These are phyloP conservation scores for Andrena praecox DNA, from an alignment of 2,888 invertebrate species.

Conservation along the genomic window DNA sequence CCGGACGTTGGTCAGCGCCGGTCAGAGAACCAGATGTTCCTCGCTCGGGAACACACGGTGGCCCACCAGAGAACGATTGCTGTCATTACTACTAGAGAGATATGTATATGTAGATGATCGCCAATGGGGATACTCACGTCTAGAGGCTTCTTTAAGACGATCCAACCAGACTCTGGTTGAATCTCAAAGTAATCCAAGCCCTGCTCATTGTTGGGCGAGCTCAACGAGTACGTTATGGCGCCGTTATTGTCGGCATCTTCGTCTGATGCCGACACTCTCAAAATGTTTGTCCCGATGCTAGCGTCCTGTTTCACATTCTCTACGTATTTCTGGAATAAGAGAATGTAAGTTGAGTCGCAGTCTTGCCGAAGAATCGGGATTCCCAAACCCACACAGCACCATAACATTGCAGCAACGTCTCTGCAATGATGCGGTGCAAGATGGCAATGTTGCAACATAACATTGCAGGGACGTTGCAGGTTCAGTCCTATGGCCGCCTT, in stretches of 20 bases:
- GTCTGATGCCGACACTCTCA: conserved; percentile 97
- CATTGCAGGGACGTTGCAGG: no score
- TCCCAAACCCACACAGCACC: no score
- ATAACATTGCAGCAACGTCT: no score
- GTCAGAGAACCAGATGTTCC: conserved; percentile 22
- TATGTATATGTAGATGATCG: conserved; percentile 61
- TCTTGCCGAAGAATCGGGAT: not conserved
- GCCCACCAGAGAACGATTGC: conserved; percentile 55
- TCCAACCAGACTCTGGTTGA: conserved; percentile 98
- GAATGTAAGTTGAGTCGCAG: not conserved
- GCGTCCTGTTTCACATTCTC: conserved; percentile 99
- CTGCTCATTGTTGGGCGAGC: conserved; percentile 94
- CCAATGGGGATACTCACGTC: conserved; percentile 92
- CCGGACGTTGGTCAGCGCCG: not conserved
- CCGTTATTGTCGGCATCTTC: conserved; percentile 99
- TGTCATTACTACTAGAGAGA: conserved; percentile 66
- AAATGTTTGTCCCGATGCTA: conserved; percentile 96
- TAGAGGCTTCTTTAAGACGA: conserved; percentile 96
- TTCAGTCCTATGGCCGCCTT: no score
- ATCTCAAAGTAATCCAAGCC: conserved; percentile 97
- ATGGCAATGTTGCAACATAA: no score
- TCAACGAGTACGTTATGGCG: conserved; percentile 96
- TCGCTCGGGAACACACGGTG: conserved; percentile 41
- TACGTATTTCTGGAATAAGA: conserved; percentile 93
- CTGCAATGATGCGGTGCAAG: no score